Evolutionary conservation across 2,888 invertebrate species (phyloP).

Genomic region (Ectobius pallidus): DNA sequence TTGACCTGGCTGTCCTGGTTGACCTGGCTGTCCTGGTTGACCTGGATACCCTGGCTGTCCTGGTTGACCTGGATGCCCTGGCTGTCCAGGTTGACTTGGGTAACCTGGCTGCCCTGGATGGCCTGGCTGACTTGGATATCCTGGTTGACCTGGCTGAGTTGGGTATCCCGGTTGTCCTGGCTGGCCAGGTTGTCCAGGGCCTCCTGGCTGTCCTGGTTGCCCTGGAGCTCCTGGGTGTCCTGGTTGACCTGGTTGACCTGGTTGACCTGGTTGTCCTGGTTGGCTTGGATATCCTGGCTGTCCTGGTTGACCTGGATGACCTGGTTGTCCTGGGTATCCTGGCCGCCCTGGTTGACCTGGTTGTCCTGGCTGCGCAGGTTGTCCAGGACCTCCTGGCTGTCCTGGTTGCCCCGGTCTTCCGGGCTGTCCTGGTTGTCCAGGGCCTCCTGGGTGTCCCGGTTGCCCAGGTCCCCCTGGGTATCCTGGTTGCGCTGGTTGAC

Average conservation of each 20-base stretch:
- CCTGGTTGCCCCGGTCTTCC: constrained; percentile 31
- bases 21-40: constrained; percentile 4
- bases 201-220: constrained; percentile 30
- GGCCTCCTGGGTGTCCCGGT: constrained; percentile 45
- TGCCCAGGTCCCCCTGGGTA: constrained; percentile 37
- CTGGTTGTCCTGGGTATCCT: constrained; percentile 41
- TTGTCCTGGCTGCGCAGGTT: constrained; percentile 21
- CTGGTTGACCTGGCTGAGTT: constrained; percentile 53
- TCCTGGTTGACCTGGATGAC: constrained; percentile 34
- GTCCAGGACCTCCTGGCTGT: constrained; percentile 43
- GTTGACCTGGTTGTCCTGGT: constrained; percentile 41
- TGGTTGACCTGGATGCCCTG: constrained; percentile 9
- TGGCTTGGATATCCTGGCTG: constrained; percentile 27
- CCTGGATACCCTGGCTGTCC: not conserved
- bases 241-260: constrained; percentile 31
- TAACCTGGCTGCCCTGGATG: constrained; percentile 53
- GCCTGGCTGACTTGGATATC: constrained; percentile 48
- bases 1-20: not conserved
- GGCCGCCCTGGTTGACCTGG: constrained; percentile 33
- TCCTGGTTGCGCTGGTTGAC: constrained; percentile 30
- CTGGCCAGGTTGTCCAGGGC: constrained; percentile 31
- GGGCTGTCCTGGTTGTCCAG: constrained; percentile 40
- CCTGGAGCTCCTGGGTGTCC: constrained; percentile 26
- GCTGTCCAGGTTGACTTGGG: constrained; percentile 45
- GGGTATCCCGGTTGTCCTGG: constrained; percentile 35